Conservation (phyloP, 2,888 invertebrate species). For the Lasioglossum vierecki region DNA sequence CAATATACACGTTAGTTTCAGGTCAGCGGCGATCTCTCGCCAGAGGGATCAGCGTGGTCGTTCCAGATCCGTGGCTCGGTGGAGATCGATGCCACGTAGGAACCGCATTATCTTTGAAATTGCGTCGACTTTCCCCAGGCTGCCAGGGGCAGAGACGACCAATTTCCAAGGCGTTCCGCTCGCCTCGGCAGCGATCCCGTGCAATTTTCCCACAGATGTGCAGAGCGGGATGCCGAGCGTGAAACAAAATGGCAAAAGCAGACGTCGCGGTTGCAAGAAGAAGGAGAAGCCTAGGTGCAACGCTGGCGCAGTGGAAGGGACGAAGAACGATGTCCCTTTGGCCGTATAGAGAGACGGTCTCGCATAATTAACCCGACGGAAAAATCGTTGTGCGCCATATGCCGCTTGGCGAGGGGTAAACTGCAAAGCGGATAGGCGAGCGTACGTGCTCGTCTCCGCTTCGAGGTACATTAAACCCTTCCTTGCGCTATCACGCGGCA, state of each 20-base stretch:
- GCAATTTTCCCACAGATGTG: constrained; percentile 64
- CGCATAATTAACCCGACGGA: constrained; percentile 78
- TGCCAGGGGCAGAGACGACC: constrained; percentile 56
- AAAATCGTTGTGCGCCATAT: constrained; percentile 82
- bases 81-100: constrained; percentile 37
- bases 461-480: constrained; percentile 76
- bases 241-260: constrained; percentile 40
- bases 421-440: constrained; percentile 71
- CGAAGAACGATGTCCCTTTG: constrained; percentile 68
- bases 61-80: constrained; percentile 13
- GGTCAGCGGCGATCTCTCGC: background rate
- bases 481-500: constrained; percentile 79
- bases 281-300: background rate
- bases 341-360: constrained; percentile 67
- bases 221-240: constrained; percentile 42
- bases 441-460: constrained; percentile 63
- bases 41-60: background rate
- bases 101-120: constrained; percentile 51
- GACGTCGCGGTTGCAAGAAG: constrained; percentile 1
- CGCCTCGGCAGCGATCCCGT: constrained; percentile 27
- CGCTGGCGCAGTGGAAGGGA: background rate
- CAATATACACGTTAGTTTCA: background rate
- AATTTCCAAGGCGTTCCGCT: constrained; percentile 59
- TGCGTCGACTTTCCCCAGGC: constrained; percentile 40
- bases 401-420: constrained; percentile 75